A percentile compares a stretch with the other conserved stretches of the same genome.
These are phyloP conservation scores for Phthorimaea operculella DNA, from an alignment of 1,140 invertebrate species.

Conservation along the genomic window DNA sequence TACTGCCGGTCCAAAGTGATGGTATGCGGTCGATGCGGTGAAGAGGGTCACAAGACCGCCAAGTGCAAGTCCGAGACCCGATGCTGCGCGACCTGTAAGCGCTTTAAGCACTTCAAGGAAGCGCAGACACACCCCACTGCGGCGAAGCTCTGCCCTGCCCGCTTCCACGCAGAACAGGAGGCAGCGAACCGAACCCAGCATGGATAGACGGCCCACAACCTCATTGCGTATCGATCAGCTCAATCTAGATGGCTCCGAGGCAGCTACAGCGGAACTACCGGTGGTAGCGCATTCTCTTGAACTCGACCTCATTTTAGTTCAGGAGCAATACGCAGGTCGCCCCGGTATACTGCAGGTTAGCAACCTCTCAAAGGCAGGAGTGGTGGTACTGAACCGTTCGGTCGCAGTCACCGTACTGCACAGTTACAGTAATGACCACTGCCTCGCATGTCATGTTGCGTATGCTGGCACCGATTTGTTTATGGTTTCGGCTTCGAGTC, in stretches of 20 bases:
- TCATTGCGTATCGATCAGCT: background rate
- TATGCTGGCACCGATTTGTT: too few relatives aligned
- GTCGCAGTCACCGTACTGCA: conserved; percentile 3
- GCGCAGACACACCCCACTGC: background rate
- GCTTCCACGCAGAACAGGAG: background rate
- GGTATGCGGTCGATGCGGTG: conserved; percentile 17
- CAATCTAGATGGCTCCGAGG: background rate
- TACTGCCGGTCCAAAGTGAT: conserved; percentile 13
- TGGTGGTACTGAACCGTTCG: background rate
- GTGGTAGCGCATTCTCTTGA: background rate
- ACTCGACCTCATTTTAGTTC: conserved; percentile 6
- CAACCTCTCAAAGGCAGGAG: background rate
- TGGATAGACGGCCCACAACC: background rate
- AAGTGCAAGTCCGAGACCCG: conserved; percentile 10
- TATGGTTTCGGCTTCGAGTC: background rate
- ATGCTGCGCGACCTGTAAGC: conserved; percentile 20
- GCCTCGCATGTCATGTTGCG: background rate
- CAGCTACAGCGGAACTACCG: conserved; percentile 6
- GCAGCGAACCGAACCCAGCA: background rate
- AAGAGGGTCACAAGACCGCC: conserved; percentile 12
- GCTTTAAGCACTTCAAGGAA: conserved; percentile 5
- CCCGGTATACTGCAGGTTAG: conserved; percentile 4
- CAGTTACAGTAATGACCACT: background rate
- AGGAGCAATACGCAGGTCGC: conserved; percentile 2
- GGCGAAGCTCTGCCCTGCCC: background rate